phyloP scores from a whole-genome alignment of 2,888 invertebrate genomes.

The Drosophila stalkeri region DNA sequence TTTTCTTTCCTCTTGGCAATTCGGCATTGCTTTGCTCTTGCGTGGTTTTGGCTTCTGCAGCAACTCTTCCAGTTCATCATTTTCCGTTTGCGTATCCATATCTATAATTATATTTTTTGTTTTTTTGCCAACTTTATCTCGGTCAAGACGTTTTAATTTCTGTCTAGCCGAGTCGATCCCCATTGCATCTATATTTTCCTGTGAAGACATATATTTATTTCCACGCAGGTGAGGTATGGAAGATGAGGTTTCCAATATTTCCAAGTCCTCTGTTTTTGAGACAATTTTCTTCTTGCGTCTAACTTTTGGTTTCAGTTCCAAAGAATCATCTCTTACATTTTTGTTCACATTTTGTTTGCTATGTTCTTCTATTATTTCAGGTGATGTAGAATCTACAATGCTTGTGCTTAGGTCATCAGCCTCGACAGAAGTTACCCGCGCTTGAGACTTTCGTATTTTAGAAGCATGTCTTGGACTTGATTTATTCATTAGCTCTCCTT shows the following conservation, averaged over 20 bases:
- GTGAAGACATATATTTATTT: slow-evolving; percentile 1
- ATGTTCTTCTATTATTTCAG: background rate
- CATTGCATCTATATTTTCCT: slow-evolving; percentile 1
- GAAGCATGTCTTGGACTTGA: background rate
- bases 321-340: background rate
- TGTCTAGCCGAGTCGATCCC: background rate
- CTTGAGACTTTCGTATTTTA: background rate
- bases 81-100: slow-evolving; percentile 13
- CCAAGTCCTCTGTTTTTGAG: background rate
- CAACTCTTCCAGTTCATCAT: slow-evolving; percentile 6
- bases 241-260: background rate
- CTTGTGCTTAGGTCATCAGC: background rate
- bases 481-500: background rate
- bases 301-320: background rate
- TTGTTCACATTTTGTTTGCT: background rate
- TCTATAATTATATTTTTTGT: slow-evolving; percentile 6
- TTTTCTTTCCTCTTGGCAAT: slow-evolving; percentile 1
- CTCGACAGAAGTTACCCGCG: background rate
- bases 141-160: background rate
- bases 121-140: background rate
- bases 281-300: slow-evolving; percentile 4
- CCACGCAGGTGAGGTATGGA: background rate
- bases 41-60: background rate
- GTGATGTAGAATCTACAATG: background rate
- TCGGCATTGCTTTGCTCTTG: slow-evolving; percentile 3